phyloP scores from a whole-genome alignment of 2,113 vertebrate species.

The Prionailurus bengalensis region DNA sequence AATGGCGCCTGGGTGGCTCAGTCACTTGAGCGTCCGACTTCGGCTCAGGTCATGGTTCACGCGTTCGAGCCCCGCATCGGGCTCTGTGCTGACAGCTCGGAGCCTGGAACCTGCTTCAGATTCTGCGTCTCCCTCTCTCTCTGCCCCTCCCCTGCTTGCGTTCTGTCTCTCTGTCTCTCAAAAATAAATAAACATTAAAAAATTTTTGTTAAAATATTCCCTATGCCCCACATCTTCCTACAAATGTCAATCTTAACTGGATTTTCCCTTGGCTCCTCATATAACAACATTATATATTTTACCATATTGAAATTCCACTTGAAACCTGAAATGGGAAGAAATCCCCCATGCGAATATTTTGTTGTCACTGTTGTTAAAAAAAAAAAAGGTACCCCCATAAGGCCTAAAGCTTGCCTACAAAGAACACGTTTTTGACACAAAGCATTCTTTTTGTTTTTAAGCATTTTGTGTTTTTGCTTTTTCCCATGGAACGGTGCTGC shows the following conservation, averaged over 20 bases:
- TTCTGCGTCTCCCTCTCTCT: no score
- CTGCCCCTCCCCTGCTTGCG: no score
- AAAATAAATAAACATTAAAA: no score
- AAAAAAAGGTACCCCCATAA: background rate
- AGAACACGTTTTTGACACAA: background rate
- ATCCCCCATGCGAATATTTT: background rate
- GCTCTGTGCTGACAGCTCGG: no score
- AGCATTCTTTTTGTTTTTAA: slow-evolving; percentile 7
- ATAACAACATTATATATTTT: background rate
- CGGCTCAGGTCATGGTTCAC: no score
- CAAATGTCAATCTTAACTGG: background rate
- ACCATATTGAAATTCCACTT: background rate
- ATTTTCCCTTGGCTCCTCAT: background rate
- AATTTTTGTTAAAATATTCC: background rate
- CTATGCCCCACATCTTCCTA: background rate
- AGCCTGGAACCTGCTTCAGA: no score
- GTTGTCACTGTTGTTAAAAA: no score
- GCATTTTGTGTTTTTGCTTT: slow-evolving; percentile 36
- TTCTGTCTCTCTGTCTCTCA: no score
- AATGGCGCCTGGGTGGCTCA: no score
- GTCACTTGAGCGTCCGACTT: no score
- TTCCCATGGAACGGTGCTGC: slow-evolving; percentile 29
- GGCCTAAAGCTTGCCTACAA: slow-evolving; percentile 51
- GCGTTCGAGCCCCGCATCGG: no score
- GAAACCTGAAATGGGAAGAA: background rate